A percentile compares a stretch with the other conserved stretches of the same genome.
phyloP scores from a whole-genome alignment of 1,140 invertebrate species.

The Leptinotarsa undecemlineata region DNA sequence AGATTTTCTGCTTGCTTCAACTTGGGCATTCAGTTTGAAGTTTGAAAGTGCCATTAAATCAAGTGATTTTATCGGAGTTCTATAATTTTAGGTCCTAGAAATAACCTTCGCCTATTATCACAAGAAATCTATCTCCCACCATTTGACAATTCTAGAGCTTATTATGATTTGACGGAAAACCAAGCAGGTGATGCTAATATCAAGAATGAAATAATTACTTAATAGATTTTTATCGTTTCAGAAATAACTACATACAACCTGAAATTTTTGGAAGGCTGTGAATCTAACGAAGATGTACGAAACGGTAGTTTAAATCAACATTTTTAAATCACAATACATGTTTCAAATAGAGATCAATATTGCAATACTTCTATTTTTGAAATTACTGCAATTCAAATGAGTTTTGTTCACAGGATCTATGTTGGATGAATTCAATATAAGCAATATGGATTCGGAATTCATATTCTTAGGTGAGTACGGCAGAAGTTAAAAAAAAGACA shows the following conservation, averaged over 20 bases:
- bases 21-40: not conserved
- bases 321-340: too few relatives aligned
- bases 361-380: too few relatives aligned
- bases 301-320: not conserved
- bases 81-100: conserved; percentile 9
- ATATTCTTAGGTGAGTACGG: conserved; percentile 11
- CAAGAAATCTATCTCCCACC: conserved; percentile 26
- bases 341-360: too few relatives aligned
- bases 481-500: not conserved
- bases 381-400: not conserved
- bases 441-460: conserved; percentile 11
- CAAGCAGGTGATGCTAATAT: not conserved
- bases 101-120: conserved; percentile 8
- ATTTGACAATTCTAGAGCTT: conserved; percentile 18
- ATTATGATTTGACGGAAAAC: conserved; percentile 13
- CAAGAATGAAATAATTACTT: not conserved
- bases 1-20: not conserved
- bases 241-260: conserved; percentile 8
- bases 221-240: not conserved
- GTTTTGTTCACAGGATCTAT: not conserved
- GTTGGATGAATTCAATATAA: not conserved
- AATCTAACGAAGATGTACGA: not conserved
- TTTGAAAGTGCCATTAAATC: not conserved
- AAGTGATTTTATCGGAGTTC: not conserved
- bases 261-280: conserved; percentile 13